Evolutionary conservation across 2,113 vertebrate species (phyloP), one percentile per base, ranked within the genome.

Genomic region (Steatornis caripensis): DNA sequence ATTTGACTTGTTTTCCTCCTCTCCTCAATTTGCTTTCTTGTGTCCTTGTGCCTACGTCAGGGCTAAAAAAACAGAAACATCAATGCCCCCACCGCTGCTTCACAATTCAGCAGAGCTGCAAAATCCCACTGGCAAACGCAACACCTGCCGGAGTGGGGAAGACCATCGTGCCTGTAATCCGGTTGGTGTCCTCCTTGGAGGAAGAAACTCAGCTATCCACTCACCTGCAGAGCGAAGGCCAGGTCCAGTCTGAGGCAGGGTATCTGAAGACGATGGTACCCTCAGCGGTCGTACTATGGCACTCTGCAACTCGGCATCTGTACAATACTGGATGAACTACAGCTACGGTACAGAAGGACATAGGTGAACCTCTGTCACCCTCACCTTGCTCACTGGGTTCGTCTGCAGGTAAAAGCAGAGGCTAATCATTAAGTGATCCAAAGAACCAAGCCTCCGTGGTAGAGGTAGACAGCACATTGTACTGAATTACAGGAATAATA

Each of bases 101-200:
- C 34, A 48, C 45, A 26, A 19, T 26, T 58, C 27, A 53, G 32
- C 36, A 26, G 51, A 7, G 54, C 43, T 76, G 46, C 39, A 26
- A 18, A 48, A 36, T 7, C 39, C 30, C 65, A 6, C 4, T 3
- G 43, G 48, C 70, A 55, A 84, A 36, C 11, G 29, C 37, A 89
- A 26, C 17, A 10, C 1, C 10, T 6, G 10, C 17, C 14, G 32
- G 45, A 1, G 0, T 2, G 1, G 32, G 32, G 58, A 46, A 26
- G 30, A 13, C 2, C 34, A 18, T 22, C 45, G 62, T 37, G 53
- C 49, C 53, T 22, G 26, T 22, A 3, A 14, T 23, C 15, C 12
- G 34, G 15, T 3, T 3, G 0, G 23, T 16, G 27, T 41, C 66
- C 45, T 7, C 45, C 20, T 3, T 0, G 0, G 27, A 41, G 48